Base-by-base conservation (phyloP, 2,888 invertebrate species). In the Polietes domitor region DNA sequence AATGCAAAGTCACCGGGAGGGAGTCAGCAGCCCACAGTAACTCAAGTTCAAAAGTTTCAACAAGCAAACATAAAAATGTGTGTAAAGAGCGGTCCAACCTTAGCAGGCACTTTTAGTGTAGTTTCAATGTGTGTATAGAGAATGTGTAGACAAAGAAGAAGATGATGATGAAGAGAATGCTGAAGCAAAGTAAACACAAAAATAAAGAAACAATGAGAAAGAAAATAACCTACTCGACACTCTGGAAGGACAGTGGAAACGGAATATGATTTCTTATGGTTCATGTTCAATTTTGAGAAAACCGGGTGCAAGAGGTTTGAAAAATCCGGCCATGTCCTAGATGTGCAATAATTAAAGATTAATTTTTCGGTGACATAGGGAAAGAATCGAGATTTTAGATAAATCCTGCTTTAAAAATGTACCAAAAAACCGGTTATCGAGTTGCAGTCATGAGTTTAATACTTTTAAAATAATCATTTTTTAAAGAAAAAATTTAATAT, bases 81-180 rank as follows among this genome's bases (percentile, higher is more conserved):
- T 68, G 43, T 68, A 68, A n/a, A 68, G 68, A 68, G 68, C 43
- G 68, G 68, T 68, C 81, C 80, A 81, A 84, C 41, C 76, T 74
- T 78, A 61, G 61, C 63, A 78, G 70, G 12, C 28, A 78, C 15
- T 77, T 78, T 72, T 75, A 71, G 28, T 50, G 65, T 78, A 68
- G 68, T 68, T 61, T 15, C 43, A 68, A 12, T 68, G 43, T 43
- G 43, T 41, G n/a, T n/a, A 47, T 47, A 47, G 61, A 65, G 41
- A 28, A 65, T 41, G 37, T 63, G n/a, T 61, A 47, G 28, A 61
- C 68, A 78, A 72, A 21, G 58, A 85, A 55, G 55, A 55, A 80
- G 72, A 24, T 63, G 19, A 76, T n/a, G n/a, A n/a, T 55, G 65
- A 72, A 41, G 71, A 58, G 12, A 37, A 37, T n/a, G 32, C 32